These are phyloP conservation scores for Volucella zonaria DNA, from an alignment of 2,888 invertebrate genomes.

Conservation along the genomic window DNA sequence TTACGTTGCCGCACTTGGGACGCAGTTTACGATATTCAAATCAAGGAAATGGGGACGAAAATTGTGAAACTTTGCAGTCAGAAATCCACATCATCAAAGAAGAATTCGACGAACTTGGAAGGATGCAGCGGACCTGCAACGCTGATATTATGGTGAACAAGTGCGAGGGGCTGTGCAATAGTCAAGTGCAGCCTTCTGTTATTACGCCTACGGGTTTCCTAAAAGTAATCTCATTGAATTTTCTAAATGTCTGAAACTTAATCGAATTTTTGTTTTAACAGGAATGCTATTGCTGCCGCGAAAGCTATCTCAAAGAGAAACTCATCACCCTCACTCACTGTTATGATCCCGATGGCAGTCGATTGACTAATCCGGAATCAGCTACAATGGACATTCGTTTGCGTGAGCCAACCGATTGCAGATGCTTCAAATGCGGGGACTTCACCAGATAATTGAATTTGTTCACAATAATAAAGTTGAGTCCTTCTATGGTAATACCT, in stretches of 20 bases:
- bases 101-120: slow-evolving; percentile 94
- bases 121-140: slow-evolving; percentile 92
- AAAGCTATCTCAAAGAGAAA: slow-evolving; percentile 92
- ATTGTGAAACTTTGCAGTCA: slow-evolving; percentile 92
- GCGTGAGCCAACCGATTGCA: slow-evolving; percentile 94
- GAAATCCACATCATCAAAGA: slow-evolving; percentile 96
- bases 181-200: slow-evolving; percentile 95
- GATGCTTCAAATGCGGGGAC: slow-evolving; percentile 95
- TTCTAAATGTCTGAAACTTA: not conserved
- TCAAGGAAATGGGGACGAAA: slow-evolving; percentile 85
- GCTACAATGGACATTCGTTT: slow-evolving; percentile 92
- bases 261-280: slow-evolving; percentile 58
- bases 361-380: slow-evolving; percentile 87
- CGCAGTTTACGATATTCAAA: slow-evolving; percentile 77
- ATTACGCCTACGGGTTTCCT: slow-evolving; percentile 94
- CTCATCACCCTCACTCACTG: slow-evolving; percentile 91
- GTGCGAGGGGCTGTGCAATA: slow-evolving; percentile 96
- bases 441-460: slow-evolving; percentile 86
- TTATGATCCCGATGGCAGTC: slow-evolving; percentile 93
- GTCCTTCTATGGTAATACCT: slow-evolving; percentile 53
- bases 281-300: slow-evolving; percentile 97
- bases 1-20: slow-evolving; percentile 52
- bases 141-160: slow-evolving; percentile 95
- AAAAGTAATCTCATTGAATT: slow-evolving; percentile 83
- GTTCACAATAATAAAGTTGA: slow-evolving; percentile 63